These are phyloP conservation scores for Drosophila truncata DNA, from an alignment of 1,140 invertebrate species.

Conservation along the genomic window DNA sequence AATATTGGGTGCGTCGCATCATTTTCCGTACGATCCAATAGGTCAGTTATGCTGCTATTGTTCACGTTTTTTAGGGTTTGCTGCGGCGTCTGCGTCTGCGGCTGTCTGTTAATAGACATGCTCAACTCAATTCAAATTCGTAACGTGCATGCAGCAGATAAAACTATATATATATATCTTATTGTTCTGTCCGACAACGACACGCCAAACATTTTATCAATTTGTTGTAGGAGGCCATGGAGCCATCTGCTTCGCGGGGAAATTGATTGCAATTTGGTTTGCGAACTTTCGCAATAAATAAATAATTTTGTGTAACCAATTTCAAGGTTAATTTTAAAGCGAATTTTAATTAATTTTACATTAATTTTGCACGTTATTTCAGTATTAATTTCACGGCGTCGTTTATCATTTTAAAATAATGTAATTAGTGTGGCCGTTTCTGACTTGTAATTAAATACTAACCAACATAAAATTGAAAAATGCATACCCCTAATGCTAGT, in stretches of 20 bases:
- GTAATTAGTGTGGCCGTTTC: conserved; percentile 11
- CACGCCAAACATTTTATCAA: conserved; percentile 14
- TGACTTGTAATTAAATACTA: background rate
- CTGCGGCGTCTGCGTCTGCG: conserved; percentile 1
- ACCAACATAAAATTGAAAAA: background rate
- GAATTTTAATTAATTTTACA: background rate
- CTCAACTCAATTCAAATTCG: conserved; percentile 17
- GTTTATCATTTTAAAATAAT: conserved; percentile 39
- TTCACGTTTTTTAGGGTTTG: background rate
- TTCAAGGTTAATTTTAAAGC: background rate
- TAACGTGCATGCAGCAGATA: conserved; percentile 6
- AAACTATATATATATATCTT: background rate
- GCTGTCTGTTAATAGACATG: conserved; percentile 26
- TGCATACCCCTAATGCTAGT: background rate
- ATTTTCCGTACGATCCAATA: conserved; percentile 53
- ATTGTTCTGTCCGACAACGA: background rate
- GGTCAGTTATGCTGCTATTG: conserved; percentile 2
- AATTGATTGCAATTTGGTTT: background rate
- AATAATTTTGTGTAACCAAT: background rate
- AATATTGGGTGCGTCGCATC: conserved; percentile 75
- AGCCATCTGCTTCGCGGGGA: background rate
- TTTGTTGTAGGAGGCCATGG: conserved; percentile 2
- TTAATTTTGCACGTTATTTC: conserved; percentile 19
- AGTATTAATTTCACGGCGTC: conserved; percentile 27
- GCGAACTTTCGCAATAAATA: too few species aligned